Evolutionary conservation across 2,888 invertebrate species (phyloP), one percentile per base, ranked within the genome.

Genomic region (Bhutanitis thaidina): DNA sequence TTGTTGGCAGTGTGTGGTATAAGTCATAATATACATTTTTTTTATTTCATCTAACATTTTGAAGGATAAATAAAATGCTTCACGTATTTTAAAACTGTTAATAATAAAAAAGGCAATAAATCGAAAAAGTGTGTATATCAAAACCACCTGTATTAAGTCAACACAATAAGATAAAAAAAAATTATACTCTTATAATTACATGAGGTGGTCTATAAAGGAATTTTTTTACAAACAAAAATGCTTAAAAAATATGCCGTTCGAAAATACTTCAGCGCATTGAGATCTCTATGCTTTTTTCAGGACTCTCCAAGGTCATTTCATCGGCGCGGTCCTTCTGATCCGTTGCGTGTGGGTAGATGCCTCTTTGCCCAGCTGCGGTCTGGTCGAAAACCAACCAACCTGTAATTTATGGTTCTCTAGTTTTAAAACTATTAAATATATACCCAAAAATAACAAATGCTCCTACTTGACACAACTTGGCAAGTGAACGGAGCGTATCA

Each of bases 121-220:
- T 60, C 63, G 71, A 74, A 74, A 69, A 66, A 63, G 49, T 61
- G 62, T 68, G 35, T 40, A 44, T 45, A 45, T 16, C 52, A 55
- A 74, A 65, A 71, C 67, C 54, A 54, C 57, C 56, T 55, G 55
- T 58, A 59, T 43, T 59, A 46, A 50, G 47, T 59, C 62, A 56
- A 59, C 56, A 72, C 67, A 62, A 64, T 65, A 63, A 67, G 67
- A 65, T 67, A 72, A 69, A 70, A 62, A 58, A 50, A 20, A 59
- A 69, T 74, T 66, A 80, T 81, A 80, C 67, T 67, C 81, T 82
- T 83, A 83, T 75, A 66, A 80, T 80, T 77, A 74, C 69, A 71
- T 63, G 56, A 55, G 52, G 55, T 58, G 57, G 57, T 38, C 61
- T 61, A 61, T 62, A 66, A 64, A 64, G 65, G 54, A 69, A 66